phyloP scores from a whole-genome alignment of 1,140 invertebrate species.

The Drosophila yakuba region DNA sequence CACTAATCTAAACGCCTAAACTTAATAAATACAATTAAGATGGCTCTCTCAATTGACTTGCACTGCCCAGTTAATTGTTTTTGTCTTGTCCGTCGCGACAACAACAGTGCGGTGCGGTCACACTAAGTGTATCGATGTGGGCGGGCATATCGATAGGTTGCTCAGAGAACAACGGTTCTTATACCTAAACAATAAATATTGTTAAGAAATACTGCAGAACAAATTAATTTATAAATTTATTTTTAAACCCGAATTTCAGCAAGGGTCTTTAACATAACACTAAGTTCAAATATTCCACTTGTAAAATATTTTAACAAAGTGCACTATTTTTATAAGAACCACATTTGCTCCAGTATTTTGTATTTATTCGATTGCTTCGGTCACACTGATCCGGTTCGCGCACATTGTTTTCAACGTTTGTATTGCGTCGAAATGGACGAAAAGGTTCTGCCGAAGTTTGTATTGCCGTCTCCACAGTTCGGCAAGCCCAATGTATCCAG shows the following conservation, averaged over 20 bases:
- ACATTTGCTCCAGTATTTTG: neutral
- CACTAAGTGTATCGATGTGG: slow-evolving; percentile 11
- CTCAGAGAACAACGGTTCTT: too few relatives aligned
- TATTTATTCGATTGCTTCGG: neutral
- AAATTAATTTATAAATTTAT: too few relatives aligned
- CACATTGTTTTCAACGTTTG: slow-evolving; percentile 51
- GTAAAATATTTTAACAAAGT: too few relatives aligned
- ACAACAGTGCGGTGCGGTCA: slow-evolving; percentile 15
- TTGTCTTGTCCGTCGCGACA: slow-evolving; percentile 18
- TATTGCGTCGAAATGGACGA: slow-evolving; percentile 48
- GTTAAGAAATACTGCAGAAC: too few relatives aligned
- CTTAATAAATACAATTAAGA: slow-evolving; percentile 33
- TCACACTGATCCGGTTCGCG: slow-evolving; percentile 9
- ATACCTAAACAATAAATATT: too few relatives aligned
- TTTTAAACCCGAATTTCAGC: too few relatives aligned
- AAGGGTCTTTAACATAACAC: too few relatives aligned
- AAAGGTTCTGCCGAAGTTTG: slow-evolving; percentile 52
- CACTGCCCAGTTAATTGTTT: slow-evolving; percentile 37
- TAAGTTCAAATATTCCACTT: too few relatives aligned
- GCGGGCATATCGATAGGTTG: slow-evolving; percentile 12
- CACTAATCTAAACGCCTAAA: slow-evolving; percentile 36
- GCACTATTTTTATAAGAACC: neutral
- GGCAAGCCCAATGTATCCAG: slow-evolving; percentile 36
- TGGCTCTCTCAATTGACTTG: slow-evolving; percentile 37
- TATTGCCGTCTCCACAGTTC: slow-evolving; percentile 73